Percentiles rank a stretch among this genome's conserved stretches.
Conservation (phyloP, 2,888 invertebrate genomes). For the Euproctis similis region DNA sequence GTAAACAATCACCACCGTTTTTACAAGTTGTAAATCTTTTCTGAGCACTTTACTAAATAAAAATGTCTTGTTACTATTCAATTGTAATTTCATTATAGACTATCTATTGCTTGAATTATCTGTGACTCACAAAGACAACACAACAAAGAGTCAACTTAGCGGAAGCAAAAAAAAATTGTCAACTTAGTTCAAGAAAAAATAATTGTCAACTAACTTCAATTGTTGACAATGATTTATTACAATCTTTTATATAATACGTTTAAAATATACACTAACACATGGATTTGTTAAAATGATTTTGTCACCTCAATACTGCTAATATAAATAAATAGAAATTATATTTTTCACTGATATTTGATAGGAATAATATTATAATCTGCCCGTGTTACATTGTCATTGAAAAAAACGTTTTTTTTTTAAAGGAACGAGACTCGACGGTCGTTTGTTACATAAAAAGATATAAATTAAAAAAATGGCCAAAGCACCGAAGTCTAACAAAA, state of each 20-base stretch:
- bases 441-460: conserved; percentile 27
- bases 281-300: no score
- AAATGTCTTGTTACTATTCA: conserved; percentile 42
- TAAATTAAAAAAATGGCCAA: conserved; percentile 60
- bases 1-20: conserved; percentile 48
- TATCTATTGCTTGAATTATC: conserved; percentile 43
- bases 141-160: conserved; percentile 34
- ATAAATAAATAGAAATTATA: no score
- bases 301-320: no score
- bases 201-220: conserved; percentile 42
- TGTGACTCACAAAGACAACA: conserved; percentile 31
- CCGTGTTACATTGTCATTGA: no score
- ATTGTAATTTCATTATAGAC: conserved; percentile 32
- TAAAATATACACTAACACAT: conserved; percentile 25
- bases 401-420: no score
- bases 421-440: no score
- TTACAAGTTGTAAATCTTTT: conserved; percentile 26
- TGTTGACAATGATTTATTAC: conserved; percentile 60
- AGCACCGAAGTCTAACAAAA: conserved; percentile 62
- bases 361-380: no score
- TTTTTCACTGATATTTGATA: no score
- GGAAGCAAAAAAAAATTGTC: no score
- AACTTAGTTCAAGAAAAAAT: no score
- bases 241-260: conserved; percentile 33
- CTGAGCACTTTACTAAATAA: conserved; percentile 35